Base-by-base conservation (phyloP, 2,113 vertebrate species). In the Lasiurus borealis region DNA sequence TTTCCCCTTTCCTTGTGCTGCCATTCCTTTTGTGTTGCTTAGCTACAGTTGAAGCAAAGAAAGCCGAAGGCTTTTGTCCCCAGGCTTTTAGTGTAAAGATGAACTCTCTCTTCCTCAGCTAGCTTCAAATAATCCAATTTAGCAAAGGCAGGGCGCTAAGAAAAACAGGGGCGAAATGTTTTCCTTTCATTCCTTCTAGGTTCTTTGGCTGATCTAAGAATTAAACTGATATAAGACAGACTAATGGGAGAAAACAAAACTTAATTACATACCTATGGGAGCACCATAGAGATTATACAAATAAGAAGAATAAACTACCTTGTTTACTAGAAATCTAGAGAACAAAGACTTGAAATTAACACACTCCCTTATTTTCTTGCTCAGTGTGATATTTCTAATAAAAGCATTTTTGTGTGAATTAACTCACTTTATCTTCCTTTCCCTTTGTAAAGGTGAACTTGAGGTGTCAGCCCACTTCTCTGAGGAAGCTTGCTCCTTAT, bases 1-100 rank as follows among this genome's bases (percentile, higher is more conserved):
- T 84, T 95, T 94, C 81, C 13, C 50, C 31, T 54, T 69, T 40
- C 40, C 29, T 54, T 25, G 27, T 78, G 10, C 6, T 48, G 29
- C 36, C 48, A 48, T 59, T 31, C 87, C 83, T 93, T 81, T 71
- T 31, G 36, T 93, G 91, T 95, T 94, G 84, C 89, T 94, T 85
- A 93, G 93, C 64, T 94, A 87, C 88, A 84, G 31, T 0, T 25
- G 80, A 96, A 75, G 12, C 23, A 85, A 80, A 27, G n/a, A 85
- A 83, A 27, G 19, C 29, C 66, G 19, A 62, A 46, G 54, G 92
- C 71, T 88, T 93, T 81, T 89, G 14, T 93, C 25, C 91, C 10
- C 3, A 31, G 84, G 36, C 10, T 94, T 90, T 80, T 62, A 86
- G 29, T 76, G 29, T 40, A 75, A 94, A 34, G 44, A 85, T 78